Conservation (phyloP, 2,113 vertebrate species). For the Xenotilapia flavipinnis region DNA sequence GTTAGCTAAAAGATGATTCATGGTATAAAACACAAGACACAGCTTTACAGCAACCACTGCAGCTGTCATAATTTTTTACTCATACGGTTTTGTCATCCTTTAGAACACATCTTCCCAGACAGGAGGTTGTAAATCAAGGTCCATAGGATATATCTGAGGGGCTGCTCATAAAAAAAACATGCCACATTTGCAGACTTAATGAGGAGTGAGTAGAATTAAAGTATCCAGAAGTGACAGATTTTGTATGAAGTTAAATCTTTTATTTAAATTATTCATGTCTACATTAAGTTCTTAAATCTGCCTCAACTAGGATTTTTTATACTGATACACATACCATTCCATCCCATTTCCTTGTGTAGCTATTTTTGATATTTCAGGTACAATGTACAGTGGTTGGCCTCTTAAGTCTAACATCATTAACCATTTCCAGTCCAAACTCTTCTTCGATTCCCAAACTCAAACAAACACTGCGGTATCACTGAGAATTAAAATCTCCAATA, state of each 20-base stretch:
- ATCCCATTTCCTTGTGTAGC: neutral
- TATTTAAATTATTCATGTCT: neutral
- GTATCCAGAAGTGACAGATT: neutral
- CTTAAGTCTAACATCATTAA: neutral
- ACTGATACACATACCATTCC: neutral
- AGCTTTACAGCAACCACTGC: neutral
- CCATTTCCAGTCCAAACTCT: neutral
- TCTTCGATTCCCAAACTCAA: neutral
- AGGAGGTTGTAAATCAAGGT: neutral
- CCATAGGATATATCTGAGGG: neutral
- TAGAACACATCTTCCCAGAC: neutral
- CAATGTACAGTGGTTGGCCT: neutral
- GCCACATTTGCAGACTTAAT: neutral
- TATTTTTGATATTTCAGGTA: neutral
- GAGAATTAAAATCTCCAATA: neutral
- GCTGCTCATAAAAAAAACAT: neutral
- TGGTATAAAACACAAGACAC: neutral
- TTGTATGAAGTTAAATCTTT: neutral
- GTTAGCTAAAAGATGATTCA: neutral
- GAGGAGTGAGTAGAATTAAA: neutral
- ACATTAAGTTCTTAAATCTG: neutral
- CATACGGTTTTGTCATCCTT: neutral
- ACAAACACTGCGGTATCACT: rapidly evolving
- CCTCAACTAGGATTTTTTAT: neutral
- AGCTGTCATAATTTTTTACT: neutral